phyloP scores from a whole-genome alignment of 2,113 vertebrate genomes.

The Notarius lentiginosus region DNA sequence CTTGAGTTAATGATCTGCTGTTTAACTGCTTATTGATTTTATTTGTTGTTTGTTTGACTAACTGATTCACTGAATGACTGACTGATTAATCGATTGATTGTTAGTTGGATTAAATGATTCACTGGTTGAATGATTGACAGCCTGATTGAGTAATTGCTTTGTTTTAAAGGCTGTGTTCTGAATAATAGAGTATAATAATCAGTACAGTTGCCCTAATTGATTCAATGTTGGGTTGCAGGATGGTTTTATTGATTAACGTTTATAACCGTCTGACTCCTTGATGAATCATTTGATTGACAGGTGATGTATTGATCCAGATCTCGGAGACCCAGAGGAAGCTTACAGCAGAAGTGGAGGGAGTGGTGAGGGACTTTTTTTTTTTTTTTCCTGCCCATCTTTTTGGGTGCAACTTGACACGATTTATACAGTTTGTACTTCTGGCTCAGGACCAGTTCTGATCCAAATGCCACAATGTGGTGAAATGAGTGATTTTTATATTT shows the following conservation, averaged over 20 bases:
- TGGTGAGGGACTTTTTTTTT: slow-evolving; percentile 69
- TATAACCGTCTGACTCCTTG: background rate
- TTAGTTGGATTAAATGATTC: background rate
- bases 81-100: background rate
- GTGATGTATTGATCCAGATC: slow-evolving; percentile 92
- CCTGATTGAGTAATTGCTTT: background rate
- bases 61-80: background rate
- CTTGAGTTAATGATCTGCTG: background rate
- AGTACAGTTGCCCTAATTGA: background rate
- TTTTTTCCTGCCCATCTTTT: background rate
- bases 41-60: background rate
- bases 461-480: background rate
- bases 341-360: slow-evolving; percentile 87
- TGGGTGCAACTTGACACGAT: background rate
- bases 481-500: background rate
- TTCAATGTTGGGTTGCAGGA: background rate
- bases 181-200: background rate
- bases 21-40: background rate
- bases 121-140: background rate
- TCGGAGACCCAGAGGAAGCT: slow-evolving; percentile 85
- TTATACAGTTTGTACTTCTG: background rate
- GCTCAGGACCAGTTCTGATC: background rate
- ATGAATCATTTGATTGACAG: slow-evolving; percentile 62
- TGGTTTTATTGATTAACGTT: background rate
- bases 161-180: background rate